Evolutionary conservation across 2,797 vertebrate species (phyloP), one percentile per base, ranked within the genome.

Genomic region (Gallirallus australis): DNA sequence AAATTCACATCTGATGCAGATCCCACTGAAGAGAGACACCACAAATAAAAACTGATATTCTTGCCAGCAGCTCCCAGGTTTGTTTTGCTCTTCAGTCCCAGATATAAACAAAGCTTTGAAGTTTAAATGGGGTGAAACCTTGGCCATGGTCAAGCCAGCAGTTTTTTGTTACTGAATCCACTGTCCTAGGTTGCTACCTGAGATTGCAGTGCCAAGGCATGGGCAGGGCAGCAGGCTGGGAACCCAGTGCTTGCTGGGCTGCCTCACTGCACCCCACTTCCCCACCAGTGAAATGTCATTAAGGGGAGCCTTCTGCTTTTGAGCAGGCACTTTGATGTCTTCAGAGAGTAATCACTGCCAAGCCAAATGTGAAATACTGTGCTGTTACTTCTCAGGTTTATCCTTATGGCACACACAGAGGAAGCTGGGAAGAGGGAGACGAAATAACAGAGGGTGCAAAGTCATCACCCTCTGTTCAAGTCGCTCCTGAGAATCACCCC

Each of bases 331-430:
- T 94, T 93, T 61, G 78, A 94, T 79, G 56, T 85, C 81, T 84
- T 84, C 77, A 87, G 61, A 72, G 63, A 63, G 78, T 56, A 96
- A 89, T 20, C 86, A 56, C 75, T 68, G 61, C 37, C 69, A 59
- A 89, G 83, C 4, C 73, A 95, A 96, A 94, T 69, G 75, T 82
- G 93, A 96, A 91, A 93, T 61, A 81, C 63, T 33, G 28, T 23
- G 37, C 66, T 88, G 66, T 42, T 93, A 82, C 70, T 83, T 94
- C 50, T 50, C 63, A 66, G 47, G 59, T 64, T 79, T 87, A 86
- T 50, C 39, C 45, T 81, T 2, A 1, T 19, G 69, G 79, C 69
- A 87, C 57, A 42, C 64, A 92, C 0, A 77, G 27, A 18, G 52
- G 33, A 94, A 90, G 85, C 9, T 68, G 65, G 52, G 78, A 92